Conservation (phyloP, 2,888 invertebrate genomes). For the Lacanobia oleracea region DNA sequence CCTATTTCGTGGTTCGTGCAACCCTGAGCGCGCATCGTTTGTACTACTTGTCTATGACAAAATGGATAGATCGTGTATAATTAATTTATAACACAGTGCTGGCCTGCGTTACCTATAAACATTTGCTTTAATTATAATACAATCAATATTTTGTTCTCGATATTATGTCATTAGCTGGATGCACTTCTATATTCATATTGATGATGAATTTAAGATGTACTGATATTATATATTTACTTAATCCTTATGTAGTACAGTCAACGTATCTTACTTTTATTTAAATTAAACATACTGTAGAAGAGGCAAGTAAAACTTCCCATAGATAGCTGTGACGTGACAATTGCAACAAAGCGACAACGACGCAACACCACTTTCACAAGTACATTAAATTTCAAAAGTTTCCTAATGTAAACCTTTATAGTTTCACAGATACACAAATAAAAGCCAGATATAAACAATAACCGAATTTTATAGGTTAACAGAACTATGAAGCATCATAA, state of each 20-base stretch:
- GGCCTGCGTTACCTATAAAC: constrained; percentile 53
- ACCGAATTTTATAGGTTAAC: constrained; percentile 9
- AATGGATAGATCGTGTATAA: constrained; percentile 68
- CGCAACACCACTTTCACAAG: not conserved
- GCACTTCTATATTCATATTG: constrained; percentile 6
- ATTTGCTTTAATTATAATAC: constrained; percentile 58
- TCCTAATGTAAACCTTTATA: not conserved
- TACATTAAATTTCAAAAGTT: not conserved
- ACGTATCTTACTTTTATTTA: no score
- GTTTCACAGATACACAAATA: constrained; percentile 1
- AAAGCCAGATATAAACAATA: not conserved
- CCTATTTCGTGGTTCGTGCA: constrained; percentile 26
- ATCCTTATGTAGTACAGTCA: no score
- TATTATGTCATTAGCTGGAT: constrained; percentile 3
- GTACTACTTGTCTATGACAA: constrained; percentile 69
- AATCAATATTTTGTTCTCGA: constrained; percentile 27
- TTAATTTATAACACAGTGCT: constrained; percentile 67
- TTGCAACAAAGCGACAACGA: not conserved
- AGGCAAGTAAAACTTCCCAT: not conserved
- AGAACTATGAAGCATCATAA: constrained; percentile 5
- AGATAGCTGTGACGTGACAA: not conserved
- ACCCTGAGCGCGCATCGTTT: constrained; percentile 62
- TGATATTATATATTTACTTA: no score
- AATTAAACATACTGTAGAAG: no score
- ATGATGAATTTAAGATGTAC: no score